Evolutionary conservation across 37 sponge, comb jelly and placozoan genomes (phyloP).

Genomic region (Haliclona indistincta): DNA sequence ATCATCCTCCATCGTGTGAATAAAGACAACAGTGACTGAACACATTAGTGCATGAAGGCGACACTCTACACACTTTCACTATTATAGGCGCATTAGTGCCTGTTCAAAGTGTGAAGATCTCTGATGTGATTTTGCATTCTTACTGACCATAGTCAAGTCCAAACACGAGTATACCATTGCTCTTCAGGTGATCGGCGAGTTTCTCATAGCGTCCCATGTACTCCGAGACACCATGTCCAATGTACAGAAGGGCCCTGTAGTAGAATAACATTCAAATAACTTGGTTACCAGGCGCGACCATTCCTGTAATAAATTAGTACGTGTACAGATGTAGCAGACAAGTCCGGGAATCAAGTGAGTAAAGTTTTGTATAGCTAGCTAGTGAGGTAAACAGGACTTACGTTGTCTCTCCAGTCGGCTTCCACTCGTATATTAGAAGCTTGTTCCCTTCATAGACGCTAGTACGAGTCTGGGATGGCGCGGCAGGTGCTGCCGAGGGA

Average conservation of each 20-base stretch:
- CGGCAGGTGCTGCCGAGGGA: too few species aligned
- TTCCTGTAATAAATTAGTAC: too few species aligned
- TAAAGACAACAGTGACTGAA: background rate
- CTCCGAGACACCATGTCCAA: slow-evolving; percentile 66
- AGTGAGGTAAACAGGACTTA: too few species aligned
- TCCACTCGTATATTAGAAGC: too few species aligned
- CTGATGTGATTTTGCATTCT: background rate
- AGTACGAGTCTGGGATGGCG: too few species aligned
- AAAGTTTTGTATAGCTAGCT: too few species aligned
- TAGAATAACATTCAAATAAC: too few species aligned
- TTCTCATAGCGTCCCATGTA: slow-evolving; percentile 66
- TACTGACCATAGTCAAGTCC: slow-evolving; percentile 73
- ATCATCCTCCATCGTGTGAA: background rate
- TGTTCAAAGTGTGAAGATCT: background rate
- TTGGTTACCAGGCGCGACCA: too few species aligned
- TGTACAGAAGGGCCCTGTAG: slow-evolving; percentile 53
- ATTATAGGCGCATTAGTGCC: background rate
- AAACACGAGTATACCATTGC: slow-evolving; percentile 32
- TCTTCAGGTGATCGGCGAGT: slow-evolving; percentile 25
- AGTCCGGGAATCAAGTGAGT: too few species aligned
- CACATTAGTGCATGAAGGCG: background rate
- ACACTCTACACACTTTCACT: background rate
- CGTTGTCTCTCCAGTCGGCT: too few species aligned
- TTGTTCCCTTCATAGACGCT: too few species aligned
- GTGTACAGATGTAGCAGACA: too few species aligned